Evolutionary conservation across 2,888 invertebrate species (phyloP), one percentile per base, ranked within the genome.

Genomic region (Labia minor): DNA sequence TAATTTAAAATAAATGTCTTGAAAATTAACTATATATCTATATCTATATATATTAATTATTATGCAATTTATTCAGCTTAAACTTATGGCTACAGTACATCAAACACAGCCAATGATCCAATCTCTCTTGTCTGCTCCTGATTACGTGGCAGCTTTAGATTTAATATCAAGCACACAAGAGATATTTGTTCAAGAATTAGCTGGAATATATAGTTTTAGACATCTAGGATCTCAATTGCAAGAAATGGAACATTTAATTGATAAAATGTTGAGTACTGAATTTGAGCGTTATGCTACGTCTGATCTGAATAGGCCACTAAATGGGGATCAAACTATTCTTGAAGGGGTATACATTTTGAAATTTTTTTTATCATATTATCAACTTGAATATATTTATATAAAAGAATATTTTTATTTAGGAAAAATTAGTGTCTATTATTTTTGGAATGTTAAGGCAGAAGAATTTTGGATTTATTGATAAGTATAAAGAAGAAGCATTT

Each of bases 31-130:
- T 16, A 3, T 1, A 1, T 16, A 62, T 8, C 10, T n/a, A n/a
- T n/a, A n/a, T n/a, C n/a, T n/a, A n/a, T n/a, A n/a, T n/a, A n/a
- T n/a, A n/a, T n/a, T n/a, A n/a, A n/a, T n/a, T n/a, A n/a, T n/a
- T n/a, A n/a, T n/a, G n/a, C n/a, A 37, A 62, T 65, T 67, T 64
- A 70, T 71, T 8, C 70, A 82, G 81, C 79, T 97, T 63, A 92
- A 92, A 75, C 79, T 96, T 68, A 96, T 98, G 89, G 87, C 90
- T 6, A 95, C 95, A 1, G 95, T 98, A 8, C 90, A 96, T 77
- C 97, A 99, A 81, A 97, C 98, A 18, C 99, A 99, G 77, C 93
- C 96, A 1, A 97, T 95, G 78, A 90, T 99, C 74, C 99, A 99
- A 77, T 82, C 95, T 67, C 81, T 98, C 64, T 81, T 99, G 62